Evolutionary conservation across 1,140 invertebrate species (phyloP).

Genomic region (Drosophila obscura): DNA sequence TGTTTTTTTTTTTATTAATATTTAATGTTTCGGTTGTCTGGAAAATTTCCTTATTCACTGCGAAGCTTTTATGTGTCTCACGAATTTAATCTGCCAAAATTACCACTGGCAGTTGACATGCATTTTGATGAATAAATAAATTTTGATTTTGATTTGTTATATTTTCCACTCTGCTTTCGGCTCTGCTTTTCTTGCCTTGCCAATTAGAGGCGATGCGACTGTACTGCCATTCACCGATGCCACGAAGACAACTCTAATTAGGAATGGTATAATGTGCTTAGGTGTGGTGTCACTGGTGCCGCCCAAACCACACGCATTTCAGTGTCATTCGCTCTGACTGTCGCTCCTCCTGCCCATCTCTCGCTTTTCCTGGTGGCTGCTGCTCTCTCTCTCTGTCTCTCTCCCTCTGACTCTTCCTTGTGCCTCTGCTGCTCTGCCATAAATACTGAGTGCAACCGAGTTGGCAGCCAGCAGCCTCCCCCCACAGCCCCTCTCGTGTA

Average conservation of each 20-base stretch:
- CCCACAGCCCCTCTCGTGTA: constrained; percentile 29
- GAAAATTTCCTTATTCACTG: not conserved
- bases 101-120: not conserved
- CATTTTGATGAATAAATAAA: constrained; percentile 14
- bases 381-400: not conserved
- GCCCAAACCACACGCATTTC: constrained; percentile 45
- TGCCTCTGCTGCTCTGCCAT: constrained; percentile 38
- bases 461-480: constrained; percentile 19
- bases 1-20: constrained; percentile 10
- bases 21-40: constrained; percentile 15
- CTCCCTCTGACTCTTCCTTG: not conserved
- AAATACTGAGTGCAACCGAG: constrained; percentile 65
- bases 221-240: too few species aligned
- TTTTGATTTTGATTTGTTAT: not conserved
- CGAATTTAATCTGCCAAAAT: constrained; percentile 1
- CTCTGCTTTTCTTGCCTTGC: too few species aligned
- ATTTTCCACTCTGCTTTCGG: too few species aligned
- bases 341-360: not conserved
- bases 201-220: constrained; percentile 8
- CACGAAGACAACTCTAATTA: constrained; percentile 65
- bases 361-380: constrained; percentile 4
- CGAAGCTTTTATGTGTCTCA: constrained; percentile 7
- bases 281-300: constrained; percentile 49
- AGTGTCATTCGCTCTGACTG: constrained; percentile 12
- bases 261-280: constrained; percentile 62